Conservation (phyloP, 1,140 invertebrate genomes). For the Uloborus diversus region DNA sequence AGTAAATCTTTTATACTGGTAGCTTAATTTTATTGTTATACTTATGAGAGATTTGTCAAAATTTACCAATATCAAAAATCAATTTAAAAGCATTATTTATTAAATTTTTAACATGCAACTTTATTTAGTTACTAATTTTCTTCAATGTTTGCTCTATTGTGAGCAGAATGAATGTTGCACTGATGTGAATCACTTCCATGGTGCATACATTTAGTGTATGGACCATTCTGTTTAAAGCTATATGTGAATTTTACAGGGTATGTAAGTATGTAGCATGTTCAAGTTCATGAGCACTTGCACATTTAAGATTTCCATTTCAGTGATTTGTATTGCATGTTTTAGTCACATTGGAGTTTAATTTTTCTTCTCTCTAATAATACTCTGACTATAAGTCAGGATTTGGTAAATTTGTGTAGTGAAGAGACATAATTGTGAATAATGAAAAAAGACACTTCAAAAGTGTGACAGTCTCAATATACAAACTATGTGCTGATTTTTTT, state of each 20-base stretch:
- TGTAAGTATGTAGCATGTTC: slow-evolving; percentile 29
- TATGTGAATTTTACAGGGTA: slow-evolving; percentile 51
- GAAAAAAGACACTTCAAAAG: slow-evolving; percentile 15
- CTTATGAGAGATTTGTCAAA: too few relatives aligned
- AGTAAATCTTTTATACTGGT: too few relatives aligned
- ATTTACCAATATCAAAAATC: too few relatives aligned
- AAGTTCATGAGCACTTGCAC: slow-evolving; percentile 43
- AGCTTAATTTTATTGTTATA: too few relatives aligned
- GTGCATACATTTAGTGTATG: background rate
- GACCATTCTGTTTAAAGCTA: background rate
- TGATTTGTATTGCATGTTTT: slow-evolving; percentile 36
- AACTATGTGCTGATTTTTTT: slow-evolving; percentile 10
- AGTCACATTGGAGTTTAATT: slow-evolving; percentile 40
- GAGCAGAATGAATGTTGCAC: background rate
- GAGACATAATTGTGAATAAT: background rate
- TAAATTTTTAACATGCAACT: background rate
- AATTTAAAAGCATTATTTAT: too few relatives aligned
- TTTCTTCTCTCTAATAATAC: too few relatives aligned
- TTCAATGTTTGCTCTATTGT: background rate
- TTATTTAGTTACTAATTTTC: background rate
- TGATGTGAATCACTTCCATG: background rate
- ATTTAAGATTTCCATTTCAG: slow-evolving; percentile 32
- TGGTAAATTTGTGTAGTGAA: background rate
- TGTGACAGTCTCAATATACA: background rate
- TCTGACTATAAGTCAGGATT: slow-evolving; percentile 38